Evolutionary conservation across 2,797 vertebrate species (phyloP), one percentile per base, ranked within the genome.

Genomic region (Myotis myotis): DNA sequence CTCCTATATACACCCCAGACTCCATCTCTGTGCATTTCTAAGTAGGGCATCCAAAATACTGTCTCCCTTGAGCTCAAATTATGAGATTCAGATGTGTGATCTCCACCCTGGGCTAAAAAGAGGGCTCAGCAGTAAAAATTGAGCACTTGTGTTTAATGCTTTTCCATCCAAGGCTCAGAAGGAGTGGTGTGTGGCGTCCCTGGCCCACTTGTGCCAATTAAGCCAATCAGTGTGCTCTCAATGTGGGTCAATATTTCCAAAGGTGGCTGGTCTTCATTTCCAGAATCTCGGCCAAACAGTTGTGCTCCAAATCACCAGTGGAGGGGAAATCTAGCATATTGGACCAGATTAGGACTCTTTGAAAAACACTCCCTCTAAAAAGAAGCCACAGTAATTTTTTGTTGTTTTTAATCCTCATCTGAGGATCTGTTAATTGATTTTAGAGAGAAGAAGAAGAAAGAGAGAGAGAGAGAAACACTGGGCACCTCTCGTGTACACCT

Each of bases 1-100:
- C 89, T 66, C 38, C 60, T n/a, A 47, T 28, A 22, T 30, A 6
- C 33, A 7, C 20, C 41, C 41, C 30, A 38, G 16, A 25, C 57
- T 60, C 79, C 30, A 16, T 22, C 60, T 68, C 75, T n/a, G 22
- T 84, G 78, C 38, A 6, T 95, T 89, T 81, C 92, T 89, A 64
- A 85, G 68, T 78, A 38, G 22, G 93, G 15, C 68, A 41, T 80
- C 78, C 62, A 6, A 49, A 51, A 76, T 49, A 30, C 47, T 17
- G 38, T 75, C 78, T 88, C 89, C 89, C 87, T 17, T 91, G 36
- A 87, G 60, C 23, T 74, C 41, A 15, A 33, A 75, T 84, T 33
- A 28, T n/a, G 9, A 19, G 81, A 64, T 17, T 51, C 60, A 72
- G 60, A 60, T 1, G 0, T 5, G 23, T 36, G 13, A 30, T 74